Percentiles rank a stretch among this genome's conserved stretches.
Evolutionary conservation across 2,113 vertebrate genomes (phyloP).

Genomic region (Hippotragus niger): DNA sequence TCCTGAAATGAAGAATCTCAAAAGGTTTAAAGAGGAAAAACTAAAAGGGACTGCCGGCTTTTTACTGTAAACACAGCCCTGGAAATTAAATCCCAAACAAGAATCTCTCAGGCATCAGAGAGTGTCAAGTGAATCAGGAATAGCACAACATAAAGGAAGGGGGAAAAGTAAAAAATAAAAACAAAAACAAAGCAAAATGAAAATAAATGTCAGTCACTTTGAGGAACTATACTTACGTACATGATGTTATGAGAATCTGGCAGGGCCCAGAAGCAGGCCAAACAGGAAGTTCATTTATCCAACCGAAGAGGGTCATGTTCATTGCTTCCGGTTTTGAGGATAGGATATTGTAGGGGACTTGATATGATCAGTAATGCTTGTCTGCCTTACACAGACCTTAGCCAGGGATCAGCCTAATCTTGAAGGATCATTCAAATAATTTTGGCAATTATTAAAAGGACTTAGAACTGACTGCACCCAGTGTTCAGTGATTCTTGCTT

Average conservation of each 20-base stretch:
- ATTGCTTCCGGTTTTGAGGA: constrained; percentile 82
- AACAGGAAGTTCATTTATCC: constrained; percentile 89
- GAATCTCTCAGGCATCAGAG: constrained; percentile 86
- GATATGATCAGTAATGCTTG: constrained; percentile 84
- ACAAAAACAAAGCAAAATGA: constrained; percentile 82
- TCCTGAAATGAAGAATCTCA: constrained; percentile 87
- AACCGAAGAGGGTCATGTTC: constrained; percentile 80
- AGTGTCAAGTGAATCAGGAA: constrained; percentile 86
- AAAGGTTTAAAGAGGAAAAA: constrained; percentile 81
- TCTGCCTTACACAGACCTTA: constrained; percentile 84
- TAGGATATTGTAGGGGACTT: constrained; percentile 81
- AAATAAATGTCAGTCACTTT: constrained; percentile 89
- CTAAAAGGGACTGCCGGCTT: constrained; percentile 81
- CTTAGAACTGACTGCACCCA: constrained; percentile 84
- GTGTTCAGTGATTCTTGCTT: constrained; percentile 88
- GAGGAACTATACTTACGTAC: constrained; percentile 99
- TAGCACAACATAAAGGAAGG: constrained; percentile 81
- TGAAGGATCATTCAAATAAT: constrained; percentile 86
- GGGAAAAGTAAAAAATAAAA: constrained; percentile 83
- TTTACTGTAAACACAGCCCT: constrained; percentile 87
- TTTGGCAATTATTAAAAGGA: constrained; percentile 86
- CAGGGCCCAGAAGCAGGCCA: constrained; percentile 88
- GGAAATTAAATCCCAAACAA: constrained; percentile 84
- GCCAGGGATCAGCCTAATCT: constrained; percentile 84
- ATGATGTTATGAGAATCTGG: constrained; percentile 90